Percentiles rank a stretch among this genome's conserved stretches.
These are phyloP conservation scores for Carollia perspicillata DNA, from an alignment of 2,113 vertebrate genomes.

Conservation along the genomic window DNA sequence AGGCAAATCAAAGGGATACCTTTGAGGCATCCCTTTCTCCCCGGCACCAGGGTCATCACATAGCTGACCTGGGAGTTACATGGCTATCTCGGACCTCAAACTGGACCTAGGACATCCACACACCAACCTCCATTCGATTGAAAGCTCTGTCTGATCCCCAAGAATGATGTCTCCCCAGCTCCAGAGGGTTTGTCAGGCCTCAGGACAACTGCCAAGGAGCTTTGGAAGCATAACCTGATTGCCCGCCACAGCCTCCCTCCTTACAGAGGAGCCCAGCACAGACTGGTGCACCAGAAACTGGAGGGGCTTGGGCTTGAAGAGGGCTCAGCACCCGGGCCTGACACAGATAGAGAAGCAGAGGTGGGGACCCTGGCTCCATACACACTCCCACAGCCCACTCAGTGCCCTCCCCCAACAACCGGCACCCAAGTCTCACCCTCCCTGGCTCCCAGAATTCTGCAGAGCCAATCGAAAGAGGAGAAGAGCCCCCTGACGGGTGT, in stretches of 20 bases:
- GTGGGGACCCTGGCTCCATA: not conserved
- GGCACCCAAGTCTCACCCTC: not conserved
- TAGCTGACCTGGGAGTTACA: not conserved
- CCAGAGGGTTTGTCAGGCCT: not conserved
- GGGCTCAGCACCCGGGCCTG: not conserved
- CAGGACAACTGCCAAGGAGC: not conserved
- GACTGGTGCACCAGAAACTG: not conserved
- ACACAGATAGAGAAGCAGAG: not conserved
- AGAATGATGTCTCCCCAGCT: not conserved
- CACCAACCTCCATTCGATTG: not conserved
- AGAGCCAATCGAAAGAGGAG: not conserved
- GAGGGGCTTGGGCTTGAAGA: not conserved
- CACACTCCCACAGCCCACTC: not conserved
- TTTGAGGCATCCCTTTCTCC: not conserved
- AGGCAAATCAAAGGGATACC: not conserved
- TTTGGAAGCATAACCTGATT: not conserved
- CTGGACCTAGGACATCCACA: not conserved
- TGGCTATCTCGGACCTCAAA: not conserved
- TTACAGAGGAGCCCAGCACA: not conserved
- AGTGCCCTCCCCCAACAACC: not conserved
- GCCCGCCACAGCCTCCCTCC: not conserved
- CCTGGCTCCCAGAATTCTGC: not conserved
- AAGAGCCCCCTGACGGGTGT: not conserved
- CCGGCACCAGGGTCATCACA: not conserved
- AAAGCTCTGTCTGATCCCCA: not conserved